Conservation (phyloP, 2,888 invertebrate species). For the Rambutsinella grinnellia region DNA sequence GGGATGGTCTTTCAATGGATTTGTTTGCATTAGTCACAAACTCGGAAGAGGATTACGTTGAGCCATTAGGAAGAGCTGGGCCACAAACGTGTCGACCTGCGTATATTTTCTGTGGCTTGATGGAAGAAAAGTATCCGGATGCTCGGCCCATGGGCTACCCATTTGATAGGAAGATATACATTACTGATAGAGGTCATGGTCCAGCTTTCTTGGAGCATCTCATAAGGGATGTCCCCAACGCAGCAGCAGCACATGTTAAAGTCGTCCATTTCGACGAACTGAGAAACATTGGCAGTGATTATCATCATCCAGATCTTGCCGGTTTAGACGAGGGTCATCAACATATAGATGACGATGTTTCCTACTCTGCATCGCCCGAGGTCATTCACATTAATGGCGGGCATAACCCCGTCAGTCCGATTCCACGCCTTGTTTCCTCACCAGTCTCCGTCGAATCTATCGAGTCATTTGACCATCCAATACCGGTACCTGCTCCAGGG, state of each 20-base stretch:
- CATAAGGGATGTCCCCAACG: constrained; percentile 47
- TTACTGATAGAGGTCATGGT: constrained; percentile 39
- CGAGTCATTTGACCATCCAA: background rate
- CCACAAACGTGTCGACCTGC: constrained; percentile 41
- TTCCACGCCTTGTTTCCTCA: constrained; percentile 17
- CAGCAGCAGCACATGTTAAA: constrained; percentile 43
- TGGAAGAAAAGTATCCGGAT: constrained; percentile 52
- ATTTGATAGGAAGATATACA: constrained; percentile 39
- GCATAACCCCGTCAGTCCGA: constrained; percentile 10
- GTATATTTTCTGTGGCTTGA: constrained; percentile 52
- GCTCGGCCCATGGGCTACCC: constrained; percentile 58
- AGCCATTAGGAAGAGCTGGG: background rate
- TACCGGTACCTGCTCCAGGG: background rate
- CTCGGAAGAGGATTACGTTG: constrained; percentile 39
- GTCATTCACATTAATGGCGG: constrained; percentile 26
- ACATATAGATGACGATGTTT: constrained; percentile 27
- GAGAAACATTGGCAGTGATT: background rate
- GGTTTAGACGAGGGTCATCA: constrained; percentile 26
- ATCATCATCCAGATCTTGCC: too few relatives aligned
- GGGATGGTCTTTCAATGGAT: constrained; percentile 71
- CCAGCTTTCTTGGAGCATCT: constrained; percentile 50
- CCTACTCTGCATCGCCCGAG: too few relatives aligned
- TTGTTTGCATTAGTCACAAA: constrained; percentile 55
- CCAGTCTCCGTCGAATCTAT: constrained; percentile 21
- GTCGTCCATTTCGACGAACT: constrained; percentile 39